Conservation (phyloP, 2,888 invertebrate species). For the Leucania comma region DNA sequence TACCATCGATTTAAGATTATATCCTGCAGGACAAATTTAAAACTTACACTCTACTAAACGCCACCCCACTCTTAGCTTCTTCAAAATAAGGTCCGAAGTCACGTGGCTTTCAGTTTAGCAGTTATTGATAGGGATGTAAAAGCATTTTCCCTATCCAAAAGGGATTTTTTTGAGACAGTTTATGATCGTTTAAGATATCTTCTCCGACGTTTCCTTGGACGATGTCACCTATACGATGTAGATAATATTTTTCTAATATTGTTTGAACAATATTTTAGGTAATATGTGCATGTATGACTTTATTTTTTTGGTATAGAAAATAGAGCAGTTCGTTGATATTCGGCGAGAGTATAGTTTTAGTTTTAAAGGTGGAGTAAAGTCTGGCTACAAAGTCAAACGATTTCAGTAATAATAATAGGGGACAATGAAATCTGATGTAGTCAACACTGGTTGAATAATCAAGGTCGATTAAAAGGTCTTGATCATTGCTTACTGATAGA, state of each 20-base stretch:
- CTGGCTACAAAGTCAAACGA: too few species aligned
- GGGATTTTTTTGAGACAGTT: conserved; percentile 73
- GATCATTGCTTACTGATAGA: too few species aligned
- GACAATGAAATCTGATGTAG: too few species aligned
- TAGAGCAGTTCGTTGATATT: conserved; percentile 27
- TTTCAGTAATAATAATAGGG: too few species aligned
- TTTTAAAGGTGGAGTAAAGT: conserved; percentile 4
- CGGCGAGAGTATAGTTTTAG: neutral
- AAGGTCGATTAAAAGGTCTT: too few species aligned
- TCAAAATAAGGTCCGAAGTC: conserved; percentile 22
- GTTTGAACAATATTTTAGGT: conserved; percentile 52
- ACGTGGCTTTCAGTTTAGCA: neutral
- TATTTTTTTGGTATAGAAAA: conserved; percentile 27
- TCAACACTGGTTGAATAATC: too few species aligned
- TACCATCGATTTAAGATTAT: conserved; percentile 72
- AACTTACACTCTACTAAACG: neutral
- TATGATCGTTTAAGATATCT: conserved; percentile 74
- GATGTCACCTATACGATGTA: conserved; percentile 57
- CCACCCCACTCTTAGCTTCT: rapidly evolving
- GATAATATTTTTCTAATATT: conserved; percentile 64
- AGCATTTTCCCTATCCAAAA: conserved; percentile 62
- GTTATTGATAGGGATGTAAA: conserved; percentile 10
- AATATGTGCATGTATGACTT: conserved; percentile 37
- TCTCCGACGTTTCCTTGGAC: conserved; percentile 52
- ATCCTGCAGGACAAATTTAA: conserved; percentile 36